These are phyloP conservation scores for Nyctalus aviator DNA, from an alignment of 2,797 vertebrate species.

Conservation along the genomic window DNA sequence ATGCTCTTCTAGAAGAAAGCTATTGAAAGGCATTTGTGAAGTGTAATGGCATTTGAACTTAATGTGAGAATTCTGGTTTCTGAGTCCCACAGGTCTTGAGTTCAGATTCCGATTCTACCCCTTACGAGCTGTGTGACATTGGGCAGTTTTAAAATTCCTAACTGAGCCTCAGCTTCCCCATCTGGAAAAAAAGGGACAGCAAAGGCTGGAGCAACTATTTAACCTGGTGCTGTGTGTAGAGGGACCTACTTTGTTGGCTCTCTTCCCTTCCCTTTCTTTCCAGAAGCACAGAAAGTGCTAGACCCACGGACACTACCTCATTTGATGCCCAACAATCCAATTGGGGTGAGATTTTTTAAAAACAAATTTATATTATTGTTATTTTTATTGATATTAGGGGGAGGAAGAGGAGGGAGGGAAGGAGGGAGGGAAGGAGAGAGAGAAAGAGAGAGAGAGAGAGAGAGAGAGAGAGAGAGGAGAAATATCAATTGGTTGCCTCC, in stretches of 20 bases:
- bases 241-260: fast-evolving
- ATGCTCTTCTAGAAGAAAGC: not conserved
- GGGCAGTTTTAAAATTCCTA: not conserved
- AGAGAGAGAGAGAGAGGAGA: not conserved
- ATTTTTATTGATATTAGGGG: not conserved
- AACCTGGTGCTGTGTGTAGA: fast-evolving
- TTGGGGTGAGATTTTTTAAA: not conserved
- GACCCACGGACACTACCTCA: fast-evolving
- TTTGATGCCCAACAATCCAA: not conserved
- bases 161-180: not conserved
- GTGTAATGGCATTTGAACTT: not conserved
- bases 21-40: not conserved
- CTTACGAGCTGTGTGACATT: not conserved
- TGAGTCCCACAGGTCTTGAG: not conserved
- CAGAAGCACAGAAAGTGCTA: not conserved
- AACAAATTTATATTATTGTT: not conserved
- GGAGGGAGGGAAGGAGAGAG: not conserved
- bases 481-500: not conserved
- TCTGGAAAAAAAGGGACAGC: not conserved
- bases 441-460: not conserved
- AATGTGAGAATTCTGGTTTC: not conserved
- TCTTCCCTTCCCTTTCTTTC: not conserved
- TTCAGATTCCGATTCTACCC: not conserved
- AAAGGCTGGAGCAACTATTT: too few species aligned
- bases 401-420: not conserved